phyloP scores from a whole-genome alignment of 2,113 vertebrate genomes.

The Eolophus roseicapilla region DNA sequence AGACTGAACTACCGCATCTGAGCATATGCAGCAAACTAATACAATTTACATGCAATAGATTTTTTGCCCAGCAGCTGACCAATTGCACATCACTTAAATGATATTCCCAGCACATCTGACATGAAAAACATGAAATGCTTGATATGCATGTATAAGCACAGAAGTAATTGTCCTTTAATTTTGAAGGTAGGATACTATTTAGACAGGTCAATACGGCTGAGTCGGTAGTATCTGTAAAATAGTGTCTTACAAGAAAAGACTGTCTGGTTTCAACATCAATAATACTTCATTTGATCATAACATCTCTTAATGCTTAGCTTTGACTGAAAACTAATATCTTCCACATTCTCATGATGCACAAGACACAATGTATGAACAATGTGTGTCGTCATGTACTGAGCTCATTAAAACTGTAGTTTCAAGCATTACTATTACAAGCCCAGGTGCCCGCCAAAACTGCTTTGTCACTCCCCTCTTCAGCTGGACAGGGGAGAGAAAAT shows the following conservation, averaged over 20 bases:
- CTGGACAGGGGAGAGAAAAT: neutral
- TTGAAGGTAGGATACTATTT: neutral
- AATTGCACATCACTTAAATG: neutral
- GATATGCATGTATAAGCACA: neutral
- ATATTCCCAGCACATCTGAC: neutral
- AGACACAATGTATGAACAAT: neutral
- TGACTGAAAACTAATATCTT: neutral
- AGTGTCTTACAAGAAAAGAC: neutral
- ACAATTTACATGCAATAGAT: neutral
- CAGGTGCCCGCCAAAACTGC: neutral
- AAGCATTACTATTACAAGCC: neutral
- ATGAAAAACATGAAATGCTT: neutral
- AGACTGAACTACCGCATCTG: neutral
- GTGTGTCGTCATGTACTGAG: neutral
- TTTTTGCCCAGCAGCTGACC: neutral
- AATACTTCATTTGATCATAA: neutral
- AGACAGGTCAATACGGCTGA: neutral
- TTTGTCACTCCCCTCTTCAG: neutral
- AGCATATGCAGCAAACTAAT: neutral
- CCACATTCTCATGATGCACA: neutral
- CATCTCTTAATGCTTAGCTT: neutral
- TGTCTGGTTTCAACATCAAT: neutral
- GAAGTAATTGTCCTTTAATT: neutral
- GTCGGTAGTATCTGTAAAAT: neutral
- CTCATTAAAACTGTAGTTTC: neutral